phyloP scores from a whole-genome alignment of 2,113 vertebrate species.

The Eidolon helvum region DNA sequence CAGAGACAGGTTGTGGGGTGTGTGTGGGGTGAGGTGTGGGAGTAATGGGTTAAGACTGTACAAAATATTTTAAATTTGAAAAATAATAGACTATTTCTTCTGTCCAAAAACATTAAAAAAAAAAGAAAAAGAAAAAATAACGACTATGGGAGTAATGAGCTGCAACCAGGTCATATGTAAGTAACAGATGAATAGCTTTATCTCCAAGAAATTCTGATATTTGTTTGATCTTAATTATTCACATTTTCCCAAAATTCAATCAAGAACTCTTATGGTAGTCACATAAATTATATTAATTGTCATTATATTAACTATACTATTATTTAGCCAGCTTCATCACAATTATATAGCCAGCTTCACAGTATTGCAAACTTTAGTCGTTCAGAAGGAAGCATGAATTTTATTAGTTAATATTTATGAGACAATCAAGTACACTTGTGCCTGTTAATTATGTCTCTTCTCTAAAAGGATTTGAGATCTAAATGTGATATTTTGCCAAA shows the following conservation, averaged over 20 bases:
- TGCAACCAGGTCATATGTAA: background rate
- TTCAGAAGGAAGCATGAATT: background rate
- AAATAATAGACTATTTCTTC: background rate
- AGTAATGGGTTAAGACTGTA: background rate
- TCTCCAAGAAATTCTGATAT: background rate
- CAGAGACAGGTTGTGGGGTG: background rate
- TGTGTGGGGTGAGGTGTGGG: no score
- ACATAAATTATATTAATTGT: background rate
- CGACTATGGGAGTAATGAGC: background rate
- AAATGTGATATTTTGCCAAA: constrained; percentile 16
- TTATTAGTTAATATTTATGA: constrained; percentile 29
- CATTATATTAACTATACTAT: background rate
- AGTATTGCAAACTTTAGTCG: background rate
- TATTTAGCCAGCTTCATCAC: background rate
- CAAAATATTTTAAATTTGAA: background rate
- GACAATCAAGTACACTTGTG: background rate
- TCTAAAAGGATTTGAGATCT: background rate
- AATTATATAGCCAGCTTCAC: background rate
- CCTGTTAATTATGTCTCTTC: background rate
- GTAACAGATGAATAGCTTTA: background rate
- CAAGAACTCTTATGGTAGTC: background rate
- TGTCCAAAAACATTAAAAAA: background rate
- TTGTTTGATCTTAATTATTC: background rate
- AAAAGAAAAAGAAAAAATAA: background rate
- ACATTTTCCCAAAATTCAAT: background rate